phyloP scores from a whole-genome alignment of 2,797 vertebrate genomes.

The Aeoliscus strigatus region DNA sequence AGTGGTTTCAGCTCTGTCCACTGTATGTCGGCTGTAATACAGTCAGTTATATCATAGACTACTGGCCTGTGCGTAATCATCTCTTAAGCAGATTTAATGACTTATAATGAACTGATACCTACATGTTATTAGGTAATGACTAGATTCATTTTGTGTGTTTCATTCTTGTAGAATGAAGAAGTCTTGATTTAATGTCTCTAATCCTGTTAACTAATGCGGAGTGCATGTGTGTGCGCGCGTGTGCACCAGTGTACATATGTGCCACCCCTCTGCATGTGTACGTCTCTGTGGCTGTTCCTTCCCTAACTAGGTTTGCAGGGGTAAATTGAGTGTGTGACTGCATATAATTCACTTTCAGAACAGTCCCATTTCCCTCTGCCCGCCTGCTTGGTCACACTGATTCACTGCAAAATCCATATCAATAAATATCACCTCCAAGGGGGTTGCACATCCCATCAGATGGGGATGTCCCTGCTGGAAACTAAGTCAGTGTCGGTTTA shows the following conservation, averaged over 20 bases:
- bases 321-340: constrained; percentile 80
- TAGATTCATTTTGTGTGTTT: no score
- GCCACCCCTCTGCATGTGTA: constrained; percentile 38
- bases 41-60: constrained; percentile 29
- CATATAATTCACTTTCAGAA: constrained; percentile 76
- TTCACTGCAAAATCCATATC: constrained; percentile 76
- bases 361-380: constrained; percentile 68
- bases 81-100: no score
- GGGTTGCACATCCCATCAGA: constrained; percentile 64
- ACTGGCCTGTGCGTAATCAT: no score
- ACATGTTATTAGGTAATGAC: no score
- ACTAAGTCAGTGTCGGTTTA: constrained; percentile 56
- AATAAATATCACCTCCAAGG: constrained; percentile 71
- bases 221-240: constrained; percentile 25
- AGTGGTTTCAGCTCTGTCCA: constrained; percentile 43
- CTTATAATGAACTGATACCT: no score
- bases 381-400: constrained; percentile 74
- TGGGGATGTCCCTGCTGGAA: constrained; percentile 51
- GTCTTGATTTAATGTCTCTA: constrained; percentile 51
- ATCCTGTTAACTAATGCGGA: constrained; percentile 57
- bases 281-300: constrained; percentile 50
- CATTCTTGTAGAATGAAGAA: no score
- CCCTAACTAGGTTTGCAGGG: constrained; percentile 71
- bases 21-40: constrained; percentile 39
- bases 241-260: constrained; percentile 14